Evolutionary conservation across 2,113 vertebrate species (phyloP).

Genomic region (Dipodomys stephensi): DNA sequence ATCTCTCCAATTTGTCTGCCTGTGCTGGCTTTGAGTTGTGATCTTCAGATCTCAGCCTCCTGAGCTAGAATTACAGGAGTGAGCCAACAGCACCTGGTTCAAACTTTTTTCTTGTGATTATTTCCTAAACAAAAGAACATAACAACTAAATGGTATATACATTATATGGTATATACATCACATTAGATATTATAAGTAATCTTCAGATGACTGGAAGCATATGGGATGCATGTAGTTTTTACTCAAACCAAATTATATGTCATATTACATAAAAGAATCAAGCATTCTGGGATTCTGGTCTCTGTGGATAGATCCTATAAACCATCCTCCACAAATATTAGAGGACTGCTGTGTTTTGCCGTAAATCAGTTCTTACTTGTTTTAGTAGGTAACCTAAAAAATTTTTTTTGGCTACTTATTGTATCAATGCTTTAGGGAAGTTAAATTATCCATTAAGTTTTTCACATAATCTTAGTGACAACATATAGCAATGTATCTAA

Average conservation of each 20-base stretch:
- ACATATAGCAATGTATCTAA: not conserved
- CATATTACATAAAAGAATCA: not conserved
- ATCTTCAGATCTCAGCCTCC: no score
- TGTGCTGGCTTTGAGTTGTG: no score
- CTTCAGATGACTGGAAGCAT: not conserved
- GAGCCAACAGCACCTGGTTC: no score
- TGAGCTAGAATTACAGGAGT: no score
- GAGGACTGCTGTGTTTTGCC: not conserved
- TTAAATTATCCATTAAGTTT: not conserved
- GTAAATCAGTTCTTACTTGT: not conserved
- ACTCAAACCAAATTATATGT: not conserved
- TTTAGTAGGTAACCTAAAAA: not conserved
- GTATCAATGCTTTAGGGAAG: constrained; percentile 44
- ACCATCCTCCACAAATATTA: not conserved
- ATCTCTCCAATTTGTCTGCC: no score
- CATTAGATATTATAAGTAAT: not conserved
- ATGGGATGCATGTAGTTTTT: not conserved
- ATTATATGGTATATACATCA: not conserved
- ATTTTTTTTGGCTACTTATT: not conserved
- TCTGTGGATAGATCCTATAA: not conserved
- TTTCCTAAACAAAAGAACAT: not conserved
- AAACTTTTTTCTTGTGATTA: not conserved
- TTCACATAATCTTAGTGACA: constrained; percentile 10
- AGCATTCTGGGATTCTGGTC: not conserved
- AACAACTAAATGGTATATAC: not conserved